These are phyloP conservation scores for Stomatorhinus walkeri DNA, from an alignment of 2,797 vertebrate genomes.

Conservation along the genomic window DNA sequence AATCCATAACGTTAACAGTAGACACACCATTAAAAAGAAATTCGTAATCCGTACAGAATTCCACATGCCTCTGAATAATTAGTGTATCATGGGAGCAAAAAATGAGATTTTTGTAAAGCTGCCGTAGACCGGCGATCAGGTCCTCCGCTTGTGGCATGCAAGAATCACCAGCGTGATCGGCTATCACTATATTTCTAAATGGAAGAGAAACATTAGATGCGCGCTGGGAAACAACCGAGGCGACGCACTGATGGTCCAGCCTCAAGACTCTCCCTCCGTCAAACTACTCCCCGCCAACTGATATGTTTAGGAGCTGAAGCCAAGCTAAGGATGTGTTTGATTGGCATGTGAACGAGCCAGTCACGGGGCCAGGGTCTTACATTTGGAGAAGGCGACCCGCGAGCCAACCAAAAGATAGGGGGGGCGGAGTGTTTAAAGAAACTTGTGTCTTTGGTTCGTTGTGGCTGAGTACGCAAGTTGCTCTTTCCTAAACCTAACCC, in stretches of 20 bases:
- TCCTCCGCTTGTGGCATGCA: conserved; percentile 43
- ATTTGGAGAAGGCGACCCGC: neutral
- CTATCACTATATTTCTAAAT: conserved; percentile 27
- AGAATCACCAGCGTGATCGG: conserved; percentile 25
- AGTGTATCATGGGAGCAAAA: conserved; percentile 50
- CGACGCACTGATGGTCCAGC: conserved; percentile 42
- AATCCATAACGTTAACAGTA: conserved; percentile 62
- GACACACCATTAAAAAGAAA: conserved; percentile 54
- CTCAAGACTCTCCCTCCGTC: conserved; percentile 42
- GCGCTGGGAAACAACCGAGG: conserved; percentile 30
- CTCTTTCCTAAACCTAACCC: neutral
- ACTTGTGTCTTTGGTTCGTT: conserved; percentile 10
- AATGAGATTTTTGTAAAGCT: conserved; percentile 38
- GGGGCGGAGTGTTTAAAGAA: conserved; percentile 7
- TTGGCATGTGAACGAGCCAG: conserved; percentile 43
- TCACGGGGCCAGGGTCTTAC: conserved; percentile 31
- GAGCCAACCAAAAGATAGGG: conserved; percentile 39
- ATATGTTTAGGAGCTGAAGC: conserved; percentile 40
- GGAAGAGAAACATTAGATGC: conserved; percentile 28
- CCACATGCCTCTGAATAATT: conserved; percentile 70
- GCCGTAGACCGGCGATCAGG: conserved; percentile 38
- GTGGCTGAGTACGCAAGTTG: neutral
- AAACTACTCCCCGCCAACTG: conserved; percentile 40
- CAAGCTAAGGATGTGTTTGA: conserved; percentile 34
- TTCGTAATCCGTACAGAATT: conserved; percentile 49